Base-by-base conservation (phyloP, 2,888 invertebrate species). In the Mesoligia furuncula region DNA sequence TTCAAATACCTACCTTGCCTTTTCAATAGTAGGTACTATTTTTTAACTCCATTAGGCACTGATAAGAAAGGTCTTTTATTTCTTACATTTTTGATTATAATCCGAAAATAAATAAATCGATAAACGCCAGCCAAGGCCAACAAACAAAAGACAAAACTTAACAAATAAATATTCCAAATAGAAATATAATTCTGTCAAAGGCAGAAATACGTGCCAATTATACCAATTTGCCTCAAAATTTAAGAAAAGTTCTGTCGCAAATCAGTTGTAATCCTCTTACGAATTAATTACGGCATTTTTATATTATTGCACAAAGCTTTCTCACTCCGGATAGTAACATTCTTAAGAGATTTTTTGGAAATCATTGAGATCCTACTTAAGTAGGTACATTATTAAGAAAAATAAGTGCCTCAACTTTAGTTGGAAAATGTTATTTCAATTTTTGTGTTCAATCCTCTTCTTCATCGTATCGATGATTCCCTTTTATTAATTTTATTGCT, bases 181-280 rank as follows among this genome's bases (percentile, higher is more conserved):
- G 51, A 66, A 83, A 80, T 62, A 84, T 67, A 75, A 80, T 78
- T 65, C 76, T 59, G 73, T 72, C 77, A 75, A 84, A 78, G 72
- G 54, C 45, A 80, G 71, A 86, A 69, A 71, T 81, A 78, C 64
- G 75, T 72, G 48, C 57, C 83, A 80, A 79, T 87, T 85, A 76
- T 57, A 65, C 24, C 67, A 73, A 79, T 82, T 85, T 77, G 54
- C 76, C 67, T 61, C 74, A 77, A 82, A 82, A 84, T 84, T 77
- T 80, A 75, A 67, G 64, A 77, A 81, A 86, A 82, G 59, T 79
- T 73, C 1, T 65, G 71, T 70, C 66, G 79, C 84, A 86, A 86
- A 84, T 82, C 80, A 86, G 64, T 24, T 54, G 54, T 76, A 80
- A 86, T 75, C 77, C 74, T 80, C 75, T 68, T 69, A 65, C 17